Base-by-base conservation (phyloP, 1,140 invertebrate species). In the Macrobrachium nipponense region DNA sequence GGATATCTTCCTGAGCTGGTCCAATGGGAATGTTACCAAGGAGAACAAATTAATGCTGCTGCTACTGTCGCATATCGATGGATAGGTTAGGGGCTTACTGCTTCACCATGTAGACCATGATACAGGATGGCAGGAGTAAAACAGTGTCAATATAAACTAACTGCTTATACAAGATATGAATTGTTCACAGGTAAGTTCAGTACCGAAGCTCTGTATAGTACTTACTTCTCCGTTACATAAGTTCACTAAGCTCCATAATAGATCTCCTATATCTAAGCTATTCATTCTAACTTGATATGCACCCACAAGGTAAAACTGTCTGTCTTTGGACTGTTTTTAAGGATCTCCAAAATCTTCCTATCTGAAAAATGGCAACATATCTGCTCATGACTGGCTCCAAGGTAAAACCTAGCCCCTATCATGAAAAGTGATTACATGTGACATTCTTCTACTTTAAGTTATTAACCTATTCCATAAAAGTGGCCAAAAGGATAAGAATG, bases 211-310 rank as follows among this genome's bases (percentile, higher is more conserved):
- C 51, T 12, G 12, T 12, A 51, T 51, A 51, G 51, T 51, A 51
- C 51, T 51, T 51, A 51, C 51, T 51, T 51, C 51, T 51, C 51
- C 51, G 12, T 51, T 10, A 51, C 66, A 70, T 27, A 14, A 27
- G 66, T 20, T 61, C 61, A 23, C 64, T 79, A 18, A 8, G 61
- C 64, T 79, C 60, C 60, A 79, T 79, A 59, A 64, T 66, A 64
- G 44, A 66, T 62, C 64, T 79, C 64, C 77, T 79, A 79, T 23
- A 44, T 20, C 77, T 79, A 79, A 64, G 64, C 77, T 79, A 79
- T 79, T 43, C 77, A n/a, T 79, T 79, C 77, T 79, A 79, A 79
- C 77, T 43, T 79, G 77, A 79, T 79, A 79, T 79, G 77, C 77
- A 79, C 64, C 77, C 61, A 79, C 59, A 64, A 66, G 59, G 36